Evolutionary conservation across 2,888 invertebrate genomes (phyloP), one percentile per base, ranked within the genome.

Genomic region (Blomia tropicalis): DNA sequence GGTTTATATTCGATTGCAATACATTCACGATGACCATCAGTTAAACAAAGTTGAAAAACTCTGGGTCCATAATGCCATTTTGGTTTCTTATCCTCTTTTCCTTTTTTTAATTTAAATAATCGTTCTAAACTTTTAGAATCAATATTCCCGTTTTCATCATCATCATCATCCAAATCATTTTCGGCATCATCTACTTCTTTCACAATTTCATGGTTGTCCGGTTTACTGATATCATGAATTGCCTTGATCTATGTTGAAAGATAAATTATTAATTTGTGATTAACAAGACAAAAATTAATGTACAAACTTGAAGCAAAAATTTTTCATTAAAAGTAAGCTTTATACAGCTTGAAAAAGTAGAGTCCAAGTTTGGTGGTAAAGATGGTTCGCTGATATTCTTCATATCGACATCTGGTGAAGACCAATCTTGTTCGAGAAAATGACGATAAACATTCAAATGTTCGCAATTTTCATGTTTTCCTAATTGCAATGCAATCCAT

Each of bases 11-110:
- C 87, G 70, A 86, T 81, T 0, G 79, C 87, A 61, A 78, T 76
- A 41, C 87, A 72, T 67, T 80, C 78, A 72, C 82, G 82, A 0
- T 79, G 75, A 17, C 87, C 87, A 77, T 88, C 87, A 3, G 84
- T 85, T 66, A 87, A 71, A 64, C 77, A 77, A 60, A 87, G 70
- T 70, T 83, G 79, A 65, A 86, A 74, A 79, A 85, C 82, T 70
- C 87, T 79, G 2, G 64, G n/a, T 22, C 56, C 60, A 41, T 51
- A 27, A 7, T 36, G 36, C 17, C 7, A 17, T 36, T 36, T 7
- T 11, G 7, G 17, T 7, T 17, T 17, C 17, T 17, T 17, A 17
- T 7, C 36, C 17, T 36, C 36, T 36, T 36, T 36, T 7, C 36
- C 36, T 17, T 36, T 36, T 17, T 36, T 36, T 11, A 7, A 17